These are phyloP conservation scores for Mythimna lalbum DNA, from an alignment of 2,888 invertebrate species.

Conservation along the genomic window DNA sequence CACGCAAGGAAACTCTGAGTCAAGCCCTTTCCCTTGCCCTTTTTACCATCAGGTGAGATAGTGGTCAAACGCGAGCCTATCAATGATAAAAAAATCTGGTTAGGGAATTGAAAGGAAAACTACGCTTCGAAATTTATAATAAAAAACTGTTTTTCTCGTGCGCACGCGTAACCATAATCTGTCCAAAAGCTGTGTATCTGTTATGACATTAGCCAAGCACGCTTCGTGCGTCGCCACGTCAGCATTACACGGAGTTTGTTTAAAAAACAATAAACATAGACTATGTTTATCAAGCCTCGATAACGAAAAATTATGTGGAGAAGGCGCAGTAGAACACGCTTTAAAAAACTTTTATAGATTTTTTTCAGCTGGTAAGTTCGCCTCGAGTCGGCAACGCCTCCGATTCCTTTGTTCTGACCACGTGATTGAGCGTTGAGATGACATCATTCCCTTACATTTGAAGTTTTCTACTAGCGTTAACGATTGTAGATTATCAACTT, in stretches of 20 bases:
- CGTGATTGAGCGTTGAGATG: too few relatives aligned
- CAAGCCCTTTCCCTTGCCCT: too few relatives aligned
- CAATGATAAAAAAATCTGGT: not conserved
- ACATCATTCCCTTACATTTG: too few relatives aligned
- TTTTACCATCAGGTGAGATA: too few relatives aligned
- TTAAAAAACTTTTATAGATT: not conserved
- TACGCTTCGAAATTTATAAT: constrained; percentile 11
- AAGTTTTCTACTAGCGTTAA: too few relatives aligned
- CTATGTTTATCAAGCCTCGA: constrained; percentile 13
- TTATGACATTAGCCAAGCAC: constrained; percentile 44
- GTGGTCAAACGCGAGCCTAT: too few relatives aligned
- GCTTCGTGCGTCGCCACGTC: constrained; percentile 16
- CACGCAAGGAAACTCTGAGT: too few relatives aligned
- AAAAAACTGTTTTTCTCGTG: not conserved
- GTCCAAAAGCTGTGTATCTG: constrained; percentile 26
- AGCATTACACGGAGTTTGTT: constrained; percentile 26
- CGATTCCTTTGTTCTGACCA: too few relatives aligned
- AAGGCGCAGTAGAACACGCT: constrained; percentile 6
- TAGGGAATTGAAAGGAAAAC: not conserved
- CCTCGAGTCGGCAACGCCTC: too few relatives aligned
- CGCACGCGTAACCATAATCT: constrained; percentile 17
- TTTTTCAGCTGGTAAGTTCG: too few relatives aligned
- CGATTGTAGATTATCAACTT: too few relatives aligned
- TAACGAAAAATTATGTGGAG: not conserved
- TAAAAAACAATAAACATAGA: constrained; percentile 41